phyloP scores from a whole-genome alignment of 2,888 invertebrate species.

The Lithophane semibrunnea region DNA sequence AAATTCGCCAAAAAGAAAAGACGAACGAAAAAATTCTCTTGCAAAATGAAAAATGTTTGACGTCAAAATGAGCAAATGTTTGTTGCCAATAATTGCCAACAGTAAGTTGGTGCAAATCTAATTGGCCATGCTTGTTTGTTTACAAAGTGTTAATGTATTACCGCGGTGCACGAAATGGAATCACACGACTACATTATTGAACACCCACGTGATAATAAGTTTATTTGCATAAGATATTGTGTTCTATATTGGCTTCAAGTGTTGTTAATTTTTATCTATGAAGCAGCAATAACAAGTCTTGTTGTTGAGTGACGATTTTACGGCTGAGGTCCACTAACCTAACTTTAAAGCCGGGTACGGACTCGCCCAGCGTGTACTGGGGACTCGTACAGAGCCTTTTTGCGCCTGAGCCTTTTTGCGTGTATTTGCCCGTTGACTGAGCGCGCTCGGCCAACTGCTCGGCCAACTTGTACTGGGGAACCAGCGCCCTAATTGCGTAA shows the following conservation, averaged over 20 bases:
- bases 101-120: slow-evolving; percentile 12
- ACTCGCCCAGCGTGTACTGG: too few relatives aligned
- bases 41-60: slow-evolving; percentile 13
- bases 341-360: too few relatives aligned
- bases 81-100: slow-evolving; percentile 33
- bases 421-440: too few relatives aligned
- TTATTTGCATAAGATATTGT: slow-evolving; percentile 55
- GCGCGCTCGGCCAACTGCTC: too few relatives aligned
- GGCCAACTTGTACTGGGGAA: too few relatives aligned
- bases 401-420: too few relatives aligned
- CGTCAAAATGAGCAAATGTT: slow-evolving; percentile 38
- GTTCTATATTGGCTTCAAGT: slow-evolving; percentile 40
- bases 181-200: slow-evolving; percentile 51
- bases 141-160: slow-evolving; percentile 28
- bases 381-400: too few relatives aligned
- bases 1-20: slow-evolving; percentile 32
- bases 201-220: slow-evolving; percentile 40
- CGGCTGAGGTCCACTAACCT: neutral
- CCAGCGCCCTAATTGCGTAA: too few relatives aligned
- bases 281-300: slow-evolving; percentile 25
- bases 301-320: neutral
- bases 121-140: slow-evolving; percentile 37
- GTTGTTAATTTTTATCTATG: slow-evolving; percentile 24
- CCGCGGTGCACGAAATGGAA: slow-evolving; percentile 37
- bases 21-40: neutral